These are phyloP conservation scores for Platyscapa corneri DNA, from an alignment of 1,140 invertebrate species.

Conservation along the genomic window DNA sequence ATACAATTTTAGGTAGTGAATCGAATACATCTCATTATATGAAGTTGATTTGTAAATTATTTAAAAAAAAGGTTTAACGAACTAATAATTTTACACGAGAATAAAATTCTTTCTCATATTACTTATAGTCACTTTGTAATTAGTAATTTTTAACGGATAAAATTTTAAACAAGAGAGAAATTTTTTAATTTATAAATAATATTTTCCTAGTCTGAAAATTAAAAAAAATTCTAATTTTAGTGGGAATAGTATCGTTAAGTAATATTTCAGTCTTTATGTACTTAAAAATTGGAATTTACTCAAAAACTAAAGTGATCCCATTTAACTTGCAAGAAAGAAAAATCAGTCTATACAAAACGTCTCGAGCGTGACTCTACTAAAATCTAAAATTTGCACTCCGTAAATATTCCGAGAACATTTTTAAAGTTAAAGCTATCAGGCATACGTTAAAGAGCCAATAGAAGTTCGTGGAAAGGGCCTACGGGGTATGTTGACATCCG, in stretches of 20 bases:
- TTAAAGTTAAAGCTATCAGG: neutral
- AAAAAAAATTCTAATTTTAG: neutral
- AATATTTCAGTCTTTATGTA: neutral
- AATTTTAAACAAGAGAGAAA: no score
- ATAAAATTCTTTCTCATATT: no score
- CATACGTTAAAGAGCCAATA: neutral
- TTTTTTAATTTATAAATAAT: no score
- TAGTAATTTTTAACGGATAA: no score
- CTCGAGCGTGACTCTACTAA: neutral
- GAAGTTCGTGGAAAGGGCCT: neutral
- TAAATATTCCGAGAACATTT: neutral
- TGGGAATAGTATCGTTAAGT: neutral
- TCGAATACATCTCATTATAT: no score
- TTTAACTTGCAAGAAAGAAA: no score
- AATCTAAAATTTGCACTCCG: neutral
- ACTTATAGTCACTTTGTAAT: no score
- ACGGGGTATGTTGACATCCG: slow-evolving; percentile 1
- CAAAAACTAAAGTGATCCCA: neutral
- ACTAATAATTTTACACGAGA: no score
- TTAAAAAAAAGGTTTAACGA: no score
- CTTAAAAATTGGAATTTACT: neutral
- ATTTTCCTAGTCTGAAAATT: no score
- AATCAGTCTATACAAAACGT: neutral
- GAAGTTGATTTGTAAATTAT: no score
- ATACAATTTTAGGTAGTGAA: neutral